Percentiles rank a stretch among this genome's conserved stretches.
These are phyloP conservation scores for Acestrorhynchus altus DNA, from an alignment of 2,797 vertebrate species.

Conservation along the genomic window DNA sequence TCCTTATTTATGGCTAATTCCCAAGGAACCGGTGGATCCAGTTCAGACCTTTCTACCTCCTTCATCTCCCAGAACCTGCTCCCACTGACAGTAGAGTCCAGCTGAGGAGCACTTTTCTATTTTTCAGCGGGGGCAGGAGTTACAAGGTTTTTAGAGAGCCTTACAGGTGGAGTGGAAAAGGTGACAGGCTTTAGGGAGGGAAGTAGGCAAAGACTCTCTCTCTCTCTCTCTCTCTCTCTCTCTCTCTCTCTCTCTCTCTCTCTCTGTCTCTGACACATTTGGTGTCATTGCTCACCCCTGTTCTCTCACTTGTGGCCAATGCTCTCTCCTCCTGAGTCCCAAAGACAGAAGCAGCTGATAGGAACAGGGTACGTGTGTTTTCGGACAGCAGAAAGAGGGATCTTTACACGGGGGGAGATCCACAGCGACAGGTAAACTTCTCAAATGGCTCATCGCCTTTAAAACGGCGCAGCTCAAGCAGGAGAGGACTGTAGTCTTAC, in stretches of 20 bases:
- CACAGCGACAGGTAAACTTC: slow-evolving; percentile 78
- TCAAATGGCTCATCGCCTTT: not conserved
- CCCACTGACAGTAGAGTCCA: slow-evolving; percentile 62
- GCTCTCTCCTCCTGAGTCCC: slow-evolving; percentile 66
- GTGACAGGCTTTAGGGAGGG: slow-evolving; percentile 65
- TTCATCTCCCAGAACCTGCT: slow-evolving; percentile 83
- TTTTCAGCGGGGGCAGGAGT: not conserved
- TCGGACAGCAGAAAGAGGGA: slow-evolving; percentile 53
- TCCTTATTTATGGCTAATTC: slow-evolving; percentile 83
- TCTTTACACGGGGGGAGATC: slow-evolving; percentile 66
- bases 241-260: slow-evolving; percentile 60
- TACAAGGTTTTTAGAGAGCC: not conserved
- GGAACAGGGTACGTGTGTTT: slow-evolving; percentile 30
- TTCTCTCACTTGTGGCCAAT: slow-evolving; percentile 72
- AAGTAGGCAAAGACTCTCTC: slow-evolving; percentile 49
- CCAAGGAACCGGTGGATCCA: slow-evolving; percentile 99
- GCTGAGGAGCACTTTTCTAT: slow-evolving; percentile 63
- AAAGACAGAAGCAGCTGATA: slow-evolving; percentile 36
- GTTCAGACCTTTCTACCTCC: slow-evolving; percentile 89
- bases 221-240: slow-evolving; percentile 50
- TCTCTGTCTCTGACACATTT: slow-evolving; percentile 50
- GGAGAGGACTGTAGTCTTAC: not conserved
- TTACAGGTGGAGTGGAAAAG: slow-evolving; percentile 67
- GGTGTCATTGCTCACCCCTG: slow-evolving; percentile 63
- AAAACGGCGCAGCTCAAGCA: not conserved